Evolutionary conservation across 2,113 vertebrate genomes (phyloP).

Genomic region (Hypomesus transpacificus): DNA sequence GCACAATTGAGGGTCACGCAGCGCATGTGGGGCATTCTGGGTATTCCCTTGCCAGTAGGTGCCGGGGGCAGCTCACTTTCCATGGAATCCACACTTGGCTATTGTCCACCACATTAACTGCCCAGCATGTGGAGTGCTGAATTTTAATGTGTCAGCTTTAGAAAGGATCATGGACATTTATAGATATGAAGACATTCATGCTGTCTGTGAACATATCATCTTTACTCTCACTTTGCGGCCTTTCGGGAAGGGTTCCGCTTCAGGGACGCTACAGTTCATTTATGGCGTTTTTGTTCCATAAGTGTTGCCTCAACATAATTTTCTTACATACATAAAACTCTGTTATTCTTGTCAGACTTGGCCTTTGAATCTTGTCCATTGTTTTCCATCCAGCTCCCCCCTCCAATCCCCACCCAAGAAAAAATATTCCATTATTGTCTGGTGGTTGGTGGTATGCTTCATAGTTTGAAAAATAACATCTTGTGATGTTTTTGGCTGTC

Average conservation of each 20-base stretch:
- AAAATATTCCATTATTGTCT: constrained; percentile 18
- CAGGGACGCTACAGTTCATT: too few relatives aligned
- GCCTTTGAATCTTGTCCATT: constrained; percentile 27
- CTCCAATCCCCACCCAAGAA: too few relatives aligned
- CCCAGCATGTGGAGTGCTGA: constrained; percentile 41
- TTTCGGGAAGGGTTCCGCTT: not conserved
- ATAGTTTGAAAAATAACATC: constrained; percentile 31
- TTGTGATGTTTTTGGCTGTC: constrained; percentile 44
- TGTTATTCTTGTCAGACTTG: constrained; percentile 7
- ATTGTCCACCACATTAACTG: constrained; percentile 52
- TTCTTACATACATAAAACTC: not conserved
- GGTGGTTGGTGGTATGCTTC: constrained; percentile 12
- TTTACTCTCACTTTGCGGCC: constrained; percentile 6
- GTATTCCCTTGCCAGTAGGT: constrained; percentile 45
- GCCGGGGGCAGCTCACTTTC: constrained; percentile 44
- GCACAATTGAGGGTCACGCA: constrained; percentile 57
- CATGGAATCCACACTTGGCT: constrained; percentile 55
- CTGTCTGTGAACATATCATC: constrained; percentile 27
- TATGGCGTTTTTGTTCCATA: not conserved
- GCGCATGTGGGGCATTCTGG: constrained; percentile 53
- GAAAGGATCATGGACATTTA: constrained; percentile 27
- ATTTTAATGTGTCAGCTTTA: constrained; percentile 49
- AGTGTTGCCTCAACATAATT: not conserved
- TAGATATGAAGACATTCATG: constrained; percentile 30
- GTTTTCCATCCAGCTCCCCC: constrained; percentile 6